A percentile compares a stretch with the other conserved stretches of the same genome.
These are phyloP conservation scores for Felis catus DNA, from an alignment of 2,113 vertebrate genomes.

Conservation along the genomic window F.catus_Fca126_mat1.0 CM031413.1:72022501-72023000, in stretches of 20 bases:
- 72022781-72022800: background rate
- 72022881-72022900: fast-evolving
- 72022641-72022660: fast-evolving
- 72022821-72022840: background rate
- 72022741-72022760: background rate
- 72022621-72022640: background rate
- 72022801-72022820: background rate
- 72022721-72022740: background rate
- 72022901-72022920: too few species aligned
- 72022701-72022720: background rate
- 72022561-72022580: background rate
- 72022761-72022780: background rate
- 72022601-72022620: background rate
- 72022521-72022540: background rate
- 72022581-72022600: background rate
- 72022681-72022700: background rate
- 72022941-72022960: background rate
- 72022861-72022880: fast-evolving
- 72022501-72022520: background rate
- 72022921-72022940: fast-evolving
- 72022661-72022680: fast-evolving
- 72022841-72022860: background rate
- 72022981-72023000: background rate
- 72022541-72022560: background rate
- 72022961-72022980: background rate